Base-by-base conservation (phyloP, 2,888 invertebrate species). In the Ypsolopha sequella region DNA sequence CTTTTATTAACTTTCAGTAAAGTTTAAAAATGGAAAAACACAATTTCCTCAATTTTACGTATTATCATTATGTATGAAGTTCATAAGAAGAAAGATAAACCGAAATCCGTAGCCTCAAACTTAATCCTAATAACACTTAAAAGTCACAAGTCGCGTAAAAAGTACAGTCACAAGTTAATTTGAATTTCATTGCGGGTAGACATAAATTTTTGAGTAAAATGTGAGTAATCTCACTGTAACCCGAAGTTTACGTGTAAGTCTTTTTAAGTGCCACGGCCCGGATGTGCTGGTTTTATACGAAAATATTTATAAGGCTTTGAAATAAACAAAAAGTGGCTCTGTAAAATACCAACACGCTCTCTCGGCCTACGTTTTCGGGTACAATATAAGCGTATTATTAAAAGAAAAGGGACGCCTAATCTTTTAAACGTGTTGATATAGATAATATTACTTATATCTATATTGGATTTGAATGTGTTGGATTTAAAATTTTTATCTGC, bases 201-300 rank as follows among this genome's bases (percentile, higher is more conserved):
- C 11, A n/a, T 35, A 46, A 11, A 36, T 47, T 47, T 47, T 47
- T 36, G 13, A 14, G 36, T 10, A 14, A 47, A 47, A 36, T 36
- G 14, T 47, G 36, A 13, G 11, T 33, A 47, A 36, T 47, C 47
- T 47, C 47, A 4, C 36, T 13, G 36, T 7, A 13, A 24, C 8
- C n/a, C 10, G 6, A n/a, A 11, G 34, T 9, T 34, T 51, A 49
- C 43, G 43, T 63, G 58, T 62, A 64, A 73, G 64, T 64, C 62
- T 48, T 65, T 61, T 65, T 71, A 73, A 74, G 68, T 68, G 66
- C 68, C 63, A 66, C 64, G 60, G 65, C 36, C 69, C 69, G 65
- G 61, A 64, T 60, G 65, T 62, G n/a, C n/a, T n/a, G 66, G 61
- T 56, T 63, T 24, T 59, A 55, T 59, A 58, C 58, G 56, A 63